Conservation (phyloP, 2,797 vertebrate species). For the Acestrorhynchus altus region DNA sequence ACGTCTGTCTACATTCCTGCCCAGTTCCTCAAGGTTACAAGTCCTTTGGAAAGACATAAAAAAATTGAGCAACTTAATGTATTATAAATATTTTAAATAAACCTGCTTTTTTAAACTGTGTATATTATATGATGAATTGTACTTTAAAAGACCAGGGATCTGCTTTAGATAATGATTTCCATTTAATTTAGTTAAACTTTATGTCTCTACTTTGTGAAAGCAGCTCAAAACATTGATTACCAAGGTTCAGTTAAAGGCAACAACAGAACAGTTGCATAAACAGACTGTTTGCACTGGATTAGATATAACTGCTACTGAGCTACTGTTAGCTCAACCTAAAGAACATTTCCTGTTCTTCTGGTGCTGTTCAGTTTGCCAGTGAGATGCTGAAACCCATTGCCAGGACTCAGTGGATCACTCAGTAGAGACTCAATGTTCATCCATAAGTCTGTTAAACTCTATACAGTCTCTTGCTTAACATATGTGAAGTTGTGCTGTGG, state of each 20-base stretch:
- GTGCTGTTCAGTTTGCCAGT: not conserved
- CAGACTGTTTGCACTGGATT: not conserved
- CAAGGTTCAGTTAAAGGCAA: not conserved
- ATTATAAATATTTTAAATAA: too few relatives aligned
- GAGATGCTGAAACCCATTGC: conserved; percentile 3
- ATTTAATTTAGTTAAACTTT: conserved; percentile 31
- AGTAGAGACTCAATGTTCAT: not conserved
- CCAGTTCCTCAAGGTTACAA: too few relatives aligned
- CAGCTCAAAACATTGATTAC: conserved; percentile 33
- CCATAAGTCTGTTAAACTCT: not conserved
- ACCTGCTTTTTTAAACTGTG: too few relatives aligned
- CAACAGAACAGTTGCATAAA: conserved; percentile 7
- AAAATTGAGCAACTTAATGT: too few relatives aligned
- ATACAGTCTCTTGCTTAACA: not conserved
- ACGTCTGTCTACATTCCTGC: too few relatives aligned
- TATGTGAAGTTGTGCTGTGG: not conserved
- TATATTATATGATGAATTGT: too few relatives aligned
- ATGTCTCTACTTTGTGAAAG: conserved; percentile 12
- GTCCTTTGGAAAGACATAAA: too few relatives aligned
- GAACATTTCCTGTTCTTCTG: not conserved
- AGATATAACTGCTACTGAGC: not conserved
- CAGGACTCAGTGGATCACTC: not conserved
- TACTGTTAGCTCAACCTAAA: not conserved
- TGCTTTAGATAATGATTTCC: conserved; percentile 50
- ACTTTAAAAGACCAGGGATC: too few relatives aligned